Evolutionary conservation across 2,113 vertebrate species (phyloP), one percentile per base, ranked within the genome.

Genomic region (Leptosomus discolor): DNA sequence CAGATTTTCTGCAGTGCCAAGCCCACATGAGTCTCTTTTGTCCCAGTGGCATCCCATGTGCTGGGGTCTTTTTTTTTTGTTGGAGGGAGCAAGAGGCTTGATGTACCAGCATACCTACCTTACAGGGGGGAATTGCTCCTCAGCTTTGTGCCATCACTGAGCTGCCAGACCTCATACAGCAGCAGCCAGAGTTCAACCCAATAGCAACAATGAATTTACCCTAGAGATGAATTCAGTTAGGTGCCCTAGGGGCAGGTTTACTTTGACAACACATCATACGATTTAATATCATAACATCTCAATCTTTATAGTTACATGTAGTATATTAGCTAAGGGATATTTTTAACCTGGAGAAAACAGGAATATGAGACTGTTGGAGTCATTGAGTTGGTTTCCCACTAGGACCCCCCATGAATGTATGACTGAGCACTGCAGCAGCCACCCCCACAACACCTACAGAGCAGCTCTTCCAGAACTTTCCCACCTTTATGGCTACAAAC

Each of bases 371-470:
- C 21, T 70, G 19, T 6, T 4, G 3, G 45, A 71, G 26, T 22
- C 30, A 84, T 1, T 53, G 61, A 21, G 15, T 32, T 84, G 36
- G 34, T 57, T 92, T 90, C 1, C 2, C 4, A 16, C 27, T 48
- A 67, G 63, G 30, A 84, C 3, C 2, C 9, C 43, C 45, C 23
- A 32, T 16, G 27, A 71, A 67, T 2, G 5, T 46, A 67, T 12
- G 11, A 43, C 37, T 13, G n/a, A 76, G 37, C 37, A 76, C n/a
- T 1, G 2, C 27, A 71, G 51, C 41, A 37, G 16, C 67, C 41
- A 23, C 34, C 14, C 0, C 0, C 50, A 45, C 14, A 37, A 7
- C 22, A 61, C 6, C n/a, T 67, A 23, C 0, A 1, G 41, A 67
- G 15, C 12, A 3, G 9, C 8, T 80, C 9, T 92, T 77, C 46